A percentile compares a stretch with the other conserved stretches of the same genome.
Evolutionary conservation across 2,888 invertebrate species (phyloP).

Genomic region (Drosophila glabriapex): DNA sequence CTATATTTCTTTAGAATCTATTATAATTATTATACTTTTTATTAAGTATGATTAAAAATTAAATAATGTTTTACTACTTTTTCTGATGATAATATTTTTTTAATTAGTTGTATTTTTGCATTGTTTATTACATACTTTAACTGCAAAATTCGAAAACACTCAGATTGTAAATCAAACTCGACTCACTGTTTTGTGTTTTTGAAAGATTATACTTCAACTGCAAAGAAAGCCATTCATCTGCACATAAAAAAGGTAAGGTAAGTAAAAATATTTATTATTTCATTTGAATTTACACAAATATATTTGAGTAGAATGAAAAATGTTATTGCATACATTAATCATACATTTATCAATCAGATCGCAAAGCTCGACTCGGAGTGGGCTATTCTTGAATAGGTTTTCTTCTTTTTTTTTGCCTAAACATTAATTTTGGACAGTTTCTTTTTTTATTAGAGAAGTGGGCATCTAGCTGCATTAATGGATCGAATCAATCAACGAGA

Average conservation of each 20-base stretch:
- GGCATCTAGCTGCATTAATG: slow-evolving; percentile 60
- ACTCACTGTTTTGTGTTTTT: background rate
- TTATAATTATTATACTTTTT: no score
- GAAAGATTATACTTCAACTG: background rate
- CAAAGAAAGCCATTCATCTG: background rate
- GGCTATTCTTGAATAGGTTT: slow-evolving; percentile 8
- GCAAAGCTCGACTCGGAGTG: background rate
- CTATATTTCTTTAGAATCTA: no score
- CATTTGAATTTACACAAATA: background rate
- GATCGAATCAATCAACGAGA: slow-evolving; percentile 61
- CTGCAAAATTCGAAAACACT: background rate
- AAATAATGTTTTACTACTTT: no score
- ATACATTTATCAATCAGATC: slow-evolving; percentile 27
- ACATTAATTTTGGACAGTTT: slow-evolving; percentile 7
- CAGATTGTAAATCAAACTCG: background rate
- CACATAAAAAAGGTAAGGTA: background rate
- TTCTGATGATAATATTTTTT: background rate
- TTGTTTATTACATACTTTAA: background rate
- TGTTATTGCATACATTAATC: background rate
- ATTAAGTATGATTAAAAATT: no score
- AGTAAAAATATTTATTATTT: background rate
- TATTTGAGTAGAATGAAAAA: slow-evolving; percentile 15
- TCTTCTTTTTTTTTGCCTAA: background rate
- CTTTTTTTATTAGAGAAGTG: background rate
- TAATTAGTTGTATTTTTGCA: background rate